Percentiles rank a stretch among this genome's conserved stretches.
phyloP scores from a whole-genome alignment of 2,113 vertebrate genomes.

The Laticauda colubrina region DNA sequence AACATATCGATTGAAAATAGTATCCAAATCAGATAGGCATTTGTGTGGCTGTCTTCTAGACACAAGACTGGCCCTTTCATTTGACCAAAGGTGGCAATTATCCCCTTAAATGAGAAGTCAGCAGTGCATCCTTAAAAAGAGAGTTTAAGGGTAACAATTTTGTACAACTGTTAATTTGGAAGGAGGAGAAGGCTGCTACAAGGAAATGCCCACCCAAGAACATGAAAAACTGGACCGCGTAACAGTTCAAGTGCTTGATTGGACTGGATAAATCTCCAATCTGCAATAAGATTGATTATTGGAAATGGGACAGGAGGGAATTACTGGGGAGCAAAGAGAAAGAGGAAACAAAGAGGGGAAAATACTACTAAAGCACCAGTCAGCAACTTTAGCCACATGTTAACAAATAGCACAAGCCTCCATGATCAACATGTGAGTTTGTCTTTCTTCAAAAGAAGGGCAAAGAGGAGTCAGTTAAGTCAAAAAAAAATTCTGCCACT shows the following conservation, averaged over 20 bases:
- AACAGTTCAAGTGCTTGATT: neutral
- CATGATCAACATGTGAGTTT: neutral
- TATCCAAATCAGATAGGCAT: neutral
- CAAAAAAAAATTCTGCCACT: neutral
- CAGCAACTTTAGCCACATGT: neutral
- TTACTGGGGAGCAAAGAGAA: neutral
- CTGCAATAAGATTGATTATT: neutral
- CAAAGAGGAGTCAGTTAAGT: neutral
- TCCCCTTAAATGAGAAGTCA: neutral
- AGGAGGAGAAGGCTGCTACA: neutral
- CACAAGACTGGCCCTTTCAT: neutral
- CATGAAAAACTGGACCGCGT: neutral
- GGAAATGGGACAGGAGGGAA: neutral
- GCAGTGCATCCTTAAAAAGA: neutral
- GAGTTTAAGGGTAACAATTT: neutral
- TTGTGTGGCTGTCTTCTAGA: neutral
- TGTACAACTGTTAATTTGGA: neutral
- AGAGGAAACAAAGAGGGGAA: neutral
- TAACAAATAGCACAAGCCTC: neutral
- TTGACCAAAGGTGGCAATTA: neutral
- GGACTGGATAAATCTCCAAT: neutral
- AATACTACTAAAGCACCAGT: neutral
- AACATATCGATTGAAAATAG: neutral
- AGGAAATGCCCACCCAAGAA: neutral
- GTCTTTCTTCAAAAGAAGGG: neutral